These are phyloP conservation scores for Leiothrix lutea DNA, from an alignment of 2,113 vertebrate genomes.

Conservation along the genomic window DNA sequence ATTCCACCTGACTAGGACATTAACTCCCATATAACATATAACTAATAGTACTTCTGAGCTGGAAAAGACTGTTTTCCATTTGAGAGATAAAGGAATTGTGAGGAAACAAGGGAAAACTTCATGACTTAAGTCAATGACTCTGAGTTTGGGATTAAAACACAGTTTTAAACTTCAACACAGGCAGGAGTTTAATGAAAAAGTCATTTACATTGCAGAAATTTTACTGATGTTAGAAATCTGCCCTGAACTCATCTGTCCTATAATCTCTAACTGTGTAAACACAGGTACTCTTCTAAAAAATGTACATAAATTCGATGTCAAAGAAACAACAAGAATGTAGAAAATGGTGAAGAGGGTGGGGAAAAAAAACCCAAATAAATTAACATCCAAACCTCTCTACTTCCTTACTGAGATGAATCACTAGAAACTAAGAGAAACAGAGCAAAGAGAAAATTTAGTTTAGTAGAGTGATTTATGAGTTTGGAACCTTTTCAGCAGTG, in stretches of 20 bases:
- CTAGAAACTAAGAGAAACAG: not conserved
- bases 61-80: not conserved
- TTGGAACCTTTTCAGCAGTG: not conserved
- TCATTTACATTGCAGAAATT: not conserved
- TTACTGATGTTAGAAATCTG: not conserved
- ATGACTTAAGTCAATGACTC: not conserved
- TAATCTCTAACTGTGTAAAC: not conserved
- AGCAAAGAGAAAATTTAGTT: not conserved
- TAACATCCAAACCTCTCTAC: not conserved
- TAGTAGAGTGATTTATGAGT: not conserved
- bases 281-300: not conserved
- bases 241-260: not conserved
- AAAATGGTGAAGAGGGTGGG: not conserved
- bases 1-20: not conserved
- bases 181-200: not conserved
- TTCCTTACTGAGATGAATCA: not conserved
- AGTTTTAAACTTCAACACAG: not conserved
- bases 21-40: not conserved
- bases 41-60: not conserved
- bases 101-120: not conserved
- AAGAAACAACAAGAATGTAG: not conserved
- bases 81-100: not conserved
- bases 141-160: not conserved
- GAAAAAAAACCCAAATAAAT: not conserved
- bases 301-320: not conserved